Conservation (phyloP, 2,888 invertebrate species). For the Cheilosia grossa region DNA sequence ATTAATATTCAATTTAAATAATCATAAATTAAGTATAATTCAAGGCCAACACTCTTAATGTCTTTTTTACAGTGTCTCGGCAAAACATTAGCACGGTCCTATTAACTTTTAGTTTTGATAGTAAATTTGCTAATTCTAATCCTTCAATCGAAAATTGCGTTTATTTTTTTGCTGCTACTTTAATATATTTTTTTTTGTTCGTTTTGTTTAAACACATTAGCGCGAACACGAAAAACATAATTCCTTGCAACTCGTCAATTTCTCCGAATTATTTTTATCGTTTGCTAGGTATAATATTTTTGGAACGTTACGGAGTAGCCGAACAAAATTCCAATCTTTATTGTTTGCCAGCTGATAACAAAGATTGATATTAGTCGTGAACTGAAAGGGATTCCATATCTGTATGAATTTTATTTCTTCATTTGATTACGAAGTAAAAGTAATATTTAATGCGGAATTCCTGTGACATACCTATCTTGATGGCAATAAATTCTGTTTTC, state of each 20-base stretch:
- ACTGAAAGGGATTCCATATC: no score
- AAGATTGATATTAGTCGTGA: not conserved
- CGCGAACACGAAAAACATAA: not conserved
- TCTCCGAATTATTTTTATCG: slow-evolving; percentile 24
- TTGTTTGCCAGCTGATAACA: slow-evolving; percentile 12
- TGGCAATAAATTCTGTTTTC: no score
- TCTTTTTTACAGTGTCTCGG: not conserved
- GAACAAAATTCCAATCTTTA: slow-evolving; percentile 16
- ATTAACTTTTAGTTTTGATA: not conserved
- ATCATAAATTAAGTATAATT: not conserved
- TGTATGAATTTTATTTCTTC: no score
- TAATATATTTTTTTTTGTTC: not conserved
- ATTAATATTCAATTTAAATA: not conserved
- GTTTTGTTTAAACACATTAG: not conserved
- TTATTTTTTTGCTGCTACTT: not conserved
- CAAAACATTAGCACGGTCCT: not conserved
- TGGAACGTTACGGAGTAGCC: slow-evolving; percentile 11
- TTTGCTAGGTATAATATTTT: not conserved
- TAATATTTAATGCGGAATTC: not conserved
- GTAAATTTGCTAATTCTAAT: not conserved
- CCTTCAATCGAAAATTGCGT: not conserved
- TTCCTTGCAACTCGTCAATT: slow-evolving; percentile 12
- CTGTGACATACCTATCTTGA: not conserved
- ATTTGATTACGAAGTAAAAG: no score
- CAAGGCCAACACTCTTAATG: not conserved